These are phyloP conservation scores for Microcebus ravelobensis DNA, from an alignment of 2,113 vertebrate species.

Conservation along the genomic window DNA sequence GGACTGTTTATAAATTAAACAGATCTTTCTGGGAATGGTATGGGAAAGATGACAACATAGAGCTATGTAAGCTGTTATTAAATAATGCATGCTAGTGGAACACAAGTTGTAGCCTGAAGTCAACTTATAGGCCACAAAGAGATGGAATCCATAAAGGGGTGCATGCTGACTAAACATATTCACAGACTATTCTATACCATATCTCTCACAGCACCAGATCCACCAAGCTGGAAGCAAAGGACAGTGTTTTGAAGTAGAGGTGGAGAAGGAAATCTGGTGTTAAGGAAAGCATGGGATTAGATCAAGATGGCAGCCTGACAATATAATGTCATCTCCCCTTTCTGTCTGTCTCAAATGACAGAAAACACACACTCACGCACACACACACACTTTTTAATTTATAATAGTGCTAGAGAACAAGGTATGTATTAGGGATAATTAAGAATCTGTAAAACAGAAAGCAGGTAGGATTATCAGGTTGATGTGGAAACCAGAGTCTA, in stretches of 20 bases:
- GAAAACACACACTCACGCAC: not conserved
- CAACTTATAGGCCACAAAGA: not conserved
- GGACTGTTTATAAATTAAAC: constrained; percentile 23
- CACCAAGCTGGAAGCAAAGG: not conserved
- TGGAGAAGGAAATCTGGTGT: not conserved
- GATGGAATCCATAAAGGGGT: not conserved
- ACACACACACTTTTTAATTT: not conserved
- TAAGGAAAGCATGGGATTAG: not conserved
- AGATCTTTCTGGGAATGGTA: constrained; percentile 58
- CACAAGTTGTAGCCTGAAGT: not conserved
- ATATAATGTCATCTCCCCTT: not conserved
- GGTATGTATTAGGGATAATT: not conserved
- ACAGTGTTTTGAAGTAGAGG: not conserved
- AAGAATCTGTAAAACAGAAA: not conserved
- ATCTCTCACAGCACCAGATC: not conserved
- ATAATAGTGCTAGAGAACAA: not conserved
- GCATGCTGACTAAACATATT: not conserved
- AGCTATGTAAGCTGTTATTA: constrained; percentile 50
- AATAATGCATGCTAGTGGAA: constrained; percentile 43
- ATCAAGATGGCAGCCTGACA: not conserved
- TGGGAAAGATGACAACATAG: constrained; percentile 46
- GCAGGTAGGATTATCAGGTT: not conserved
- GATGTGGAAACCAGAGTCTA: not conserved
- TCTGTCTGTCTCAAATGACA: not conserved
- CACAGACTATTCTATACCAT: not conserved